These are phyloP conservation scores for Ophioninae sp. DNA, from an alignment of 2,888 invertebrate species.

Conservation along the genomic window DNA sequence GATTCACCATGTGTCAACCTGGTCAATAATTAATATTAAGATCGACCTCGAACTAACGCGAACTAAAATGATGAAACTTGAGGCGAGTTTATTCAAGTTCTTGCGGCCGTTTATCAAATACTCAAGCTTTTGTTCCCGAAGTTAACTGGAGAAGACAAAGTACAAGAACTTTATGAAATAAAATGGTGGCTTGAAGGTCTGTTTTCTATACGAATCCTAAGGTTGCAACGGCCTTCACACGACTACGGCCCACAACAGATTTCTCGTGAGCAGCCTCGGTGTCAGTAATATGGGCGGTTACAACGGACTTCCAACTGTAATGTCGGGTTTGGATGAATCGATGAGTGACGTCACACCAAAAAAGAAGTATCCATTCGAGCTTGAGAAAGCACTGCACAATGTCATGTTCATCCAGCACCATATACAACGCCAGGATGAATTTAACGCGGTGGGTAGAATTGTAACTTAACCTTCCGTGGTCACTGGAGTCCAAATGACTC, in stretches of 20 bases:
- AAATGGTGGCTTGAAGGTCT: neutral
- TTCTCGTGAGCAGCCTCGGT: slow-evolving; percentile 88
- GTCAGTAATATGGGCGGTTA: slow-evolving; percentile 86
- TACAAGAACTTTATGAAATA: neutral
- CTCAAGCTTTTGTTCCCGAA: neutral
- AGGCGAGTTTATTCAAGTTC: neutral
- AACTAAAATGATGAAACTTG: neutral
- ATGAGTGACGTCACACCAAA: slow-evolving; percentile 89
- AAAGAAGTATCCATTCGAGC: slow-evolving; percentile 95
- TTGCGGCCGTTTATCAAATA: neutral
- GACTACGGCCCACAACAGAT: slow-evolving; percentile 89
- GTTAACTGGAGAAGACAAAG: neutral
- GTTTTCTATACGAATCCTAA: slow-evolving; percentile 7
- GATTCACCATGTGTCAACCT: neutral
- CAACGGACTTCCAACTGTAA: slow-evolving; percentile 91
- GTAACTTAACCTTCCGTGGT: neutral
- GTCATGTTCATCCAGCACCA: slow-evolving; percentile 98
- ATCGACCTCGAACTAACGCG: neutral
- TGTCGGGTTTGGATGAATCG: slow-evolving; percentile 92
- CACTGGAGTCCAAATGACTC: no score
- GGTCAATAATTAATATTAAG: neutral
- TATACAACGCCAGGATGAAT: slow-evolving; percentile 96
- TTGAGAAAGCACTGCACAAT: slow-evolving; percentile 96
- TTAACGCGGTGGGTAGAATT: slow-evolving; percentile 90
- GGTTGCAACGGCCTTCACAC: slow-evolving; percentile 92